Base-by-base conservation (phyloP, 1,140 invertebrate species). In the Drosophila miranda region DNA sequence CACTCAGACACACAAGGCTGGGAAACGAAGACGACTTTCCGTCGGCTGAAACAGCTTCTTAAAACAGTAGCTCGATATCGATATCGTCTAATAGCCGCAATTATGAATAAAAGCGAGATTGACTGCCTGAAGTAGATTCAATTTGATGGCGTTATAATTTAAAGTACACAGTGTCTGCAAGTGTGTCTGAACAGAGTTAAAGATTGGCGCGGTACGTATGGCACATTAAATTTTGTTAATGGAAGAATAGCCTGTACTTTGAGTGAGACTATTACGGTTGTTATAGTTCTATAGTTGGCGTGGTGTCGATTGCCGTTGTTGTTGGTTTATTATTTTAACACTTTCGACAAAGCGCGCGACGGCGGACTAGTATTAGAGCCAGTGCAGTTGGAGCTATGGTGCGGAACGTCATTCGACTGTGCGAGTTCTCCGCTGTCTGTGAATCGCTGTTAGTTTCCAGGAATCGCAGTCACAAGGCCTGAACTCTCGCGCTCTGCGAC, bases 371-470 rank as follows among this genome's bases (percentile, higher is more conserved):
- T 44, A 56, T 34, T 43, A 52, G 46, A 68, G 63, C 57, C 49
- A 63, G 58, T 66, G 57, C 57, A 75, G 58, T 71, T 78, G 66
- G 51, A 78, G 56, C 74, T 69, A 59, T 49, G 75, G 60, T 80
- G 78, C 77, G 72, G 61, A 73, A 84, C 80, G 78, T 89, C 79
- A 75, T 87, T 87, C 87, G 83, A 81, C 23, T 68, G 89, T 90
- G 89, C 81, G 84, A 90, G 75, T 78, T 90, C 78, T 78, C 74
- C 73, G 76, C 76, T 78, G 82, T 79, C 84, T 89, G 89, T 90
- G 89, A 90, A 89, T 90, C 86, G 89, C 82, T 90, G 84, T 90
- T 90, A 90, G 89, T 90, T 90, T 90, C 84, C 89, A 82, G 78
- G 89, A 90, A 89, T 79, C 79, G 82, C 79, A 76, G 52, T 70